These are phyloP conservation scores for Peromyscus leucopus DNA, from an alignment of 2,113 vertebrate species.

Conservation along the genomic window DNA sequence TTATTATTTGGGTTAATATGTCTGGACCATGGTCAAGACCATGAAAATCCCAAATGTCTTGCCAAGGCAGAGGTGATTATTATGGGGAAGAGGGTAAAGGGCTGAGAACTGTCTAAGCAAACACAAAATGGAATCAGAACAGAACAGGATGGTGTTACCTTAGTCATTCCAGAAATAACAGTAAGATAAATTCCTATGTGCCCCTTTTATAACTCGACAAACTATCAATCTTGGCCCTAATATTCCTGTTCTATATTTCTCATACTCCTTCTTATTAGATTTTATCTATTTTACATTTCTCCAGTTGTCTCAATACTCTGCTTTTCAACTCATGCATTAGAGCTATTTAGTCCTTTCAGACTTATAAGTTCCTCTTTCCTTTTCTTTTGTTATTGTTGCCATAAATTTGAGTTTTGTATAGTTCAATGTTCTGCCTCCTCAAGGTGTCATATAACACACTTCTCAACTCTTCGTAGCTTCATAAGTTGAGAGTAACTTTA, in stretches of 20 bases:
- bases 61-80: neutral
- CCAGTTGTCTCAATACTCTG: neutral
- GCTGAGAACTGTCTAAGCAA: neutral
- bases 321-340: too few relatives aligned
- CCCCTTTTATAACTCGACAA: neutral
- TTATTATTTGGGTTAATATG: neutral
- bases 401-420: neutral
- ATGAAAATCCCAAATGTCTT: neutral
- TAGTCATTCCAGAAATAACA: neutral
- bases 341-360: neutral
- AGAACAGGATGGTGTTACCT: neutral
- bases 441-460: accelerated
- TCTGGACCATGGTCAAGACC: neutral
- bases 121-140: neutral
- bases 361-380: accelerated
- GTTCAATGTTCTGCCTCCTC: neutral
- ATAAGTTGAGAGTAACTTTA: too few relatives aligned
- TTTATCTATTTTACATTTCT: neutral
- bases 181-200: neutral
- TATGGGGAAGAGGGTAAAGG: neutral
- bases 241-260: neutral
- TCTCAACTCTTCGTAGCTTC: neutral
- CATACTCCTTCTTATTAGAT: neutral
- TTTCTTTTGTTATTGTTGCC: neutral
- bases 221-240: neutral